Percentiles rank a stretch among this genome's conserved stretches.
Evolutionary conservation across 2,113 vertebrate genomes (phyloP).

Genomic region (Petromus typicus): DNA sequence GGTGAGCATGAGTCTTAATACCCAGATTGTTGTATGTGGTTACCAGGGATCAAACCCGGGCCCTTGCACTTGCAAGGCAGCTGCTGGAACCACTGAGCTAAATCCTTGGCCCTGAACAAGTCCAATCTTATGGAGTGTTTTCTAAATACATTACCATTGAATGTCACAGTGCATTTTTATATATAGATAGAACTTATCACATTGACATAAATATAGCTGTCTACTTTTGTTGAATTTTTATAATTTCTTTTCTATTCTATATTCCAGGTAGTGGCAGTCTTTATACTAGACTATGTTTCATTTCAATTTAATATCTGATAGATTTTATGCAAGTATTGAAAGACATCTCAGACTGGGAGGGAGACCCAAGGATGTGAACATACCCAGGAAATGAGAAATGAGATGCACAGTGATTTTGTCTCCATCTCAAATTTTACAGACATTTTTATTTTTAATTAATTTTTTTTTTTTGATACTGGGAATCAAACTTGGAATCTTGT

Average conservation of each 20-base stretch:
- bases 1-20: too few relatives aligned
- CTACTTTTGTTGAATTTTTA: slow-evolving; percentile 29
- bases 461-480: too few relatives aligned
- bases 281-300: slow-evolving; percentile 1
- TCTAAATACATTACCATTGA: background rate
- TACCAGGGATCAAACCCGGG: too few relatives aligned
- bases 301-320: background rate
- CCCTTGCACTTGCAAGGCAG: too few relatives aligned
- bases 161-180: background rate
- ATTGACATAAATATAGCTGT: background rate
- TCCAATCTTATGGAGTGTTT: slow-evolving; percentile 7
- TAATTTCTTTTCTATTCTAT: slow-evolving; percentile 18
- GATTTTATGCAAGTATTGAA: background rate
- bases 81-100: too few relatives aligned
- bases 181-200: background rate
- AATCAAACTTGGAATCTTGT: too few relatives aligned
- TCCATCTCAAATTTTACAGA: background rate
- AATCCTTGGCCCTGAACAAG: too few relatives aligned
- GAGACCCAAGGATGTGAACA: background rate
- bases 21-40: too few relatives aligned
- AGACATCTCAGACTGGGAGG: background rate
- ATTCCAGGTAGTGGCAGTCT: background rate
- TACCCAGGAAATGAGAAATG: background rate
- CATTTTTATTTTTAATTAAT: too few relatives aligned
- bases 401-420: slow-evolving; percentile 9